phyloP scores from a whole-genome alignment of 2,888 invertebrate genomes.

The Latrodectus hesperus region DNA sequence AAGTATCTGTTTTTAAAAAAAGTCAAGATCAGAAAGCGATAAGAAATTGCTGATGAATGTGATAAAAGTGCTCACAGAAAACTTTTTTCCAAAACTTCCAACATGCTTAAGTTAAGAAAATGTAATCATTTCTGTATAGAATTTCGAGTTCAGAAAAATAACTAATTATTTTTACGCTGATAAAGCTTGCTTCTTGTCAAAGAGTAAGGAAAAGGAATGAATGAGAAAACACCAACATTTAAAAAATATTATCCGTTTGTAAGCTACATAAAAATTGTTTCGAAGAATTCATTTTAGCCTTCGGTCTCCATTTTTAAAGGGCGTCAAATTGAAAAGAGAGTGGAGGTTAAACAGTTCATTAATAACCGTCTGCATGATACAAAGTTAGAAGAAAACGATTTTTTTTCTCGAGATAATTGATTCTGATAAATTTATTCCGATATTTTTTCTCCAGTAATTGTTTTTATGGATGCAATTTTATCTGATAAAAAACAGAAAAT shows the following conservation, averaged over 20 bases:
- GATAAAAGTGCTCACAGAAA: too few species aligned
- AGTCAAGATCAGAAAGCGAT: too few species aligned
- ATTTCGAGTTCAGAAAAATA: too few species aligned
- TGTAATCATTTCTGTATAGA: too few species aligned
- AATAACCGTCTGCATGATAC: slow-evolving; percentile 48
- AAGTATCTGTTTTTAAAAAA: too few species aligned
- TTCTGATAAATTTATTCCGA: slow-evolving; percentile 17
- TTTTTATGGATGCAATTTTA: slow-evolving; percentile 5
- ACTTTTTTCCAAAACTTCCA: too few species aligned
- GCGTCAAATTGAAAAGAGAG: slow-evolving; percentile 30
- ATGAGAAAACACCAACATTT: background rate
- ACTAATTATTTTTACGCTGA: slow-evolving; percentile 19
- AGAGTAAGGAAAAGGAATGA: slow-evolving; percentile 1
- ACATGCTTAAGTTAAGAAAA: too few species aligned
- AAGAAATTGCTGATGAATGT: too few species aligned
- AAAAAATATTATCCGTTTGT: background rate
- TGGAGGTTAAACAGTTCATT: slow-evolving; percentile 28
- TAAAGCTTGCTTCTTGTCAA: slow-evolving; percentile 14
- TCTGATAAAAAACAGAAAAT: slow-evolving; percentile 16
- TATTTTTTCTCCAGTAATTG: slow-evolving; percentile 10
- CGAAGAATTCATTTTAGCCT: slow-evolving; percentile 10
- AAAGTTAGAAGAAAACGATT: slow-evolving; percentile 19
- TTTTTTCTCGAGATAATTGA: slow-evolving; percentile 41
- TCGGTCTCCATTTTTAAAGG: slow-evolving; percentile 40
- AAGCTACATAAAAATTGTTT: slow-evolving; percentile 1